Evolutionary conservation across 2,797 vertebrate species (phyloP), one percentile per base, ranked within the genome.

Genomic region (Ptychobarbus kaznakovi): DNA sequence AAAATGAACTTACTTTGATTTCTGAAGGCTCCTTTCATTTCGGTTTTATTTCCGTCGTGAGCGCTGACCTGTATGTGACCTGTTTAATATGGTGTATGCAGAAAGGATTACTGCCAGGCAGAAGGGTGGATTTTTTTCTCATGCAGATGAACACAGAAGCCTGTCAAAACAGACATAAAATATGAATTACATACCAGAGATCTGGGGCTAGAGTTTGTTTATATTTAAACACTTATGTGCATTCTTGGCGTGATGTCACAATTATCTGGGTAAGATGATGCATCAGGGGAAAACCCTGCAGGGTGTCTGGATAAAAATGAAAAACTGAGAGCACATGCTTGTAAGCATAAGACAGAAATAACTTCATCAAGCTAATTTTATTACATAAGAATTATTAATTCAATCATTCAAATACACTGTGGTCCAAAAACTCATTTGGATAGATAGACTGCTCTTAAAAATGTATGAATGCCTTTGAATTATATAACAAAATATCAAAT

Each of bases 31-130:
- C 56, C 56, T 78, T 74, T 84, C 38, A 84, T 78, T 77, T 80
- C 20, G 8, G 38, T 76, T 49, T 66, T 42, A 53, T 70, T 69
- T 68, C 65, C 44, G 68, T 65, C 18, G 22, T 66, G 38, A 58
- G 22, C 28, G n/a, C 53, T 72, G 72, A 46, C 74, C 82, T 49
- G 81, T 63, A 44, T 82, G 69, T 88, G 89, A 91, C 90, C 88
- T 58, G 58, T 83, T 76, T 80, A 80, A 83, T 51, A 80, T 73
- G 73, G 25, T 51, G 35, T 74, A 70, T 76, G 35, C 4, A 46
- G 69, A 75, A 82, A 66, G 78, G 77, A 86, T 83, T 86, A 61
- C 42, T 80, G 38, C 42, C 68, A 56, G 58, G 56, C 63, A 15
- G 75, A 73, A 42, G 22, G 68, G 44, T 6, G 42, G 11, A 5